Base-by-base conservation (phyloP, 2,888 invertebrate genomes). In the Mamestra brassicae region DNA sequence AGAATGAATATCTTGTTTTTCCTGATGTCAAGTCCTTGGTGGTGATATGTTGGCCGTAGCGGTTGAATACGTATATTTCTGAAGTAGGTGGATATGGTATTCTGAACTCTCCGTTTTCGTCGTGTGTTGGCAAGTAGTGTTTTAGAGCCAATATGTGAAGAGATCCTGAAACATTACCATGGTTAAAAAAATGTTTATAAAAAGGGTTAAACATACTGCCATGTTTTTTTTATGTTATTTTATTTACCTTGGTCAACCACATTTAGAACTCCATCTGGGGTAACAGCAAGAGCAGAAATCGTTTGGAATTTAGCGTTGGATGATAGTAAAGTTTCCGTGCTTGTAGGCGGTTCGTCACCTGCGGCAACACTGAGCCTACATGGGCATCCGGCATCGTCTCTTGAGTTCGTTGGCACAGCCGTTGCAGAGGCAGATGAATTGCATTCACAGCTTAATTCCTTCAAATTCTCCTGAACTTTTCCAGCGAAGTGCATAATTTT, bases 11-110 rank as follows among this genome's bases (percentile, higher is more conserved):
- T 92, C 99, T 97, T 7, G 98, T 98, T 94, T 99, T 98, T 65
- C 98, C 99, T n/a, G 99, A 99, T 64, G 99, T 98, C 76, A 99
- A 96, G 94, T 99, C 99, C 93, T 98, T 98, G 3, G 99, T 99
- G 45, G 98, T 98, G 45, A 99, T 98, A 94, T 99, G 99, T 93
- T 99, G 99, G 1, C 99, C 99, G 91, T 99, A 99, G 45, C 98
- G 97, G 94, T 99, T 99, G 94, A 99, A 99, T 1, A 99, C 98
- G 91, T 99, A 99, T 78, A 99, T 97, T 95, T 99, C 99, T 85
- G 99, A 98, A 0, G 99, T 98, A 15, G 99, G 98, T 58, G 99
- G 98, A 92, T 98, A 99, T 3, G 99, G 98, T 89, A 99, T 99
- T 92, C 99, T 98, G 90, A 99, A 99, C 93, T 99, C 98, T 52